Base-by-base conservation (phyloP, 2,888 invertebrate genomes). In the Mystacides longicornis region DNA sequence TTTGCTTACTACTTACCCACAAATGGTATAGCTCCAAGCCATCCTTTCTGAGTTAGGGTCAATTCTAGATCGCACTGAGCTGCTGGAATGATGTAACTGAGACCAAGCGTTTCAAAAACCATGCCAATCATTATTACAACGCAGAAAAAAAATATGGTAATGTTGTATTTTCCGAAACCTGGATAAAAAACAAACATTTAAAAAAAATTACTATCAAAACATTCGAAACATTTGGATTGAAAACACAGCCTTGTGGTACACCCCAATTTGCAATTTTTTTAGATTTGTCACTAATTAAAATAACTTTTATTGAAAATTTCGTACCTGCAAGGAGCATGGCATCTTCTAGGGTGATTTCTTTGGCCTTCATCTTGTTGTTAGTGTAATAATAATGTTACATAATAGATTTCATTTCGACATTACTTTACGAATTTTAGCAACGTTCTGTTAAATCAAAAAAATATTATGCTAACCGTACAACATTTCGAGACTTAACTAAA, bases 61-160 rank as follows among this genome's bases (percentile, higher is more conserved):
- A 86, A 72, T 1, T 75, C 65, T 23, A 86, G 69, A 67, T 86
- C 86, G 62, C 86, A 86, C 68, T 84, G 83, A 7, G 86, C 81
- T 1, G 81, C 78, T 3, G 85, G 85, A 65, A 83, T 73, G 45
- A 86, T 78, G 64, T 84, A 81, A 54, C 85, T 81, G 59, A 85
- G 75, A 14, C 80, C 79, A 68, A 85, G 72, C 4, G 81, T 82
- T 71, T 85, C 85, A 67, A 83, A 79, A 67, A 85, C 85, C 60
- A 85, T 82, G 2, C 82, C 77, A 80, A 84, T 80, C 14, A 86
- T 73, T 59, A 82, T 80, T 1, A 81, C 65, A 0, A 86, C 86
- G 19, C 80, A 77, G 57, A 81, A 76, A 52, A 85, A 63, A 67
- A 84, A 71, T 49, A 85, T 72, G 19, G 74, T 67, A 33, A 81